Evolutionary conservation across 2,888 invertebrate genomes (phyloP), one percentile per base, ranked within the genome.

Genomic region (Gymnosoma rotundatum): DNA sequence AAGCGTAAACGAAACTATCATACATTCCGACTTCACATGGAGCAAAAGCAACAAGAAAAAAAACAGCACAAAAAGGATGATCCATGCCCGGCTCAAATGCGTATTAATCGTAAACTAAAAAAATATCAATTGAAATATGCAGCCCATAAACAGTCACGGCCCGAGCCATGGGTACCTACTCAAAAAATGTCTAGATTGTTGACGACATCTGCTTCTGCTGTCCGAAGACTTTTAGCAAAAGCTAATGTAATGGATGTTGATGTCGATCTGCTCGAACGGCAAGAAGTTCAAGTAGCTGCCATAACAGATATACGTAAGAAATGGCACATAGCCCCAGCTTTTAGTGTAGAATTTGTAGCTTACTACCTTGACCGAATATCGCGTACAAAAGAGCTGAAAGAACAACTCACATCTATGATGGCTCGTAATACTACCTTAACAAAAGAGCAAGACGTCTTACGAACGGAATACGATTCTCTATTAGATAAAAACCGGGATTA

Each of bases 261-360:
- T 91, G 96, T 96, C 0, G 94, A 95, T 63, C 95, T 96, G 0
- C 90, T 96, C 78, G 97, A 97, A 90, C 95, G 96, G 89, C 96
- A 97, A 89, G 97, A 97, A 90, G 95, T 96, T 4, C 96, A 97
- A 93, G 93, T 95, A 88, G 95, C 96, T 66, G 95, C 97, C 1
- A 92, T 97, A 20, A 95, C 95, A 6, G 98, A 98, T 89, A 95
- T 97, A 7, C 94, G 97, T 12, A 97, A 97, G 88, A 98, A 98
- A 88, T 98, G 98, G 96, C 97, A 98, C 92, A 96, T 98, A 83
- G 95, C 97, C 0, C 98, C 98, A 0, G 98, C 98, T 0, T 97
- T 99, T 90, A 97, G 96, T 63, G 97, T 98, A 0, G 98, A 98
- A 92, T 99, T 98, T 91, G 96, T 98, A 67, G 97, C 96, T 0